Evolutionary conservation across 2,888 invertebrate genomes (phyloP), one percentile per base, ranked within the genome.

Genomic region (Bellardia pandia): DNA sequence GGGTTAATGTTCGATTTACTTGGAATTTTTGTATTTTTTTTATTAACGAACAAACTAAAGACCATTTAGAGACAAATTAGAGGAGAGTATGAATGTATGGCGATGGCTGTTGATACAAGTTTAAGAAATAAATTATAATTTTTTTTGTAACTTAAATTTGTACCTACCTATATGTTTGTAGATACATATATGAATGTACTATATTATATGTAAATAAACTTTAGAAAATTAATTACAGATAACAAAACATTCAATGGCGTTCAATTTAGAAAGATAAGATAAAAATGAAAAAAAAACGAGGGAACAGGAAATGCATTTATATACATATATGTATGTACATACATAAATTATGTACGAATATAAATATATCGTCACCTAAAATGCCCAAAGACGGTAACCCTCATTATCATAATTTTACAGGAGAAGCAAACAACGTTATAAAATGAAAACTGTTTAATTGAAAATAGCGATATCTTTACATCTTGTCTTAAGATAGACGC

Each of bases 1-100:
- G 84, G 84, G 86, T 86, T 86, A 86, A 86, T 77, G 86, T 84
- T 86, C 86, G 86, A 86, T 77, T 84, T 81, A 74, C 84, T 86
- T 80, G 80, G 51, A 75, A 51, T 66, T 79, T 69, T 58, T 79
- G 33, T 71, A 45, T 33, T 7, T 69, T 80, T 42, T 58, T 30
- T 74, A 66, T 74, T 66, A 40, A 72, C 45, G 40, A 42, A 42
- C 53, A 64, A 69, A 76, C 48, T 8, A 48, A 42, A 53, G 9
- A 53, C 37, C 45, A 56, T 62, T 62, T 56, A 75, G 11, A 62
- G 33, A 60, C 60, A 77, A 68, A 79, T 79, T 71, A 79, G 62
- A 33, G 45, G n/a, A 78, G 40, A 68, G 23, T 16, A 51, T 37
- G 37, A 4, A 37, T n/a, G n/a, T n/a, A 37, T 69, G 30, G n/a